Percentiles rank a stretch among this genome's conserved stretches.
Conservation (phyloP, 1,140 invertebrate genomes). For the Samia ricini region DNA sequence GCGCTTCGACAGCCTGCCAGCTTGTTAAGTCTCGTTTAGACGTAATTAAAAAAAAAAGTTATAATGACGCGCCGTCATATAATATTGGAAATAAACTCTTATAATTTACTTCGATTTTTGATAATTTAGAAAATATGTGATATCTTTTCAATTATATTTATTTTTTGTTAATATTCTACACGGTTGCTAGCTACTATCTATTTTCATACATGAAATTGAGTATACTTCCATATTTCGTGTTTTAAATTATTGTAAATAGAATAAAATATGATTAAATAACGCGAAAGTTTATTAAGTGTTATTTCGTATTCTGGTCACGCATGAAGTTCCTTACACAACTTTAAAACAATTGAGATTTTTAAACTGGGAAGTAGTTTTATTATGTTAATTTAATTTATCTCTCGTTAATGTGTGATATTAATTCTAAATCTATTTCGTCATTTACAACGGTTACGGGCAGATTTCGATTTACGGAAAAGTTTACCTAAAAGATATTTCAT, state of each 20-base stretch:
- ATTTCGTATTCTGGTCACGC: slow-evolving; percentile 27
- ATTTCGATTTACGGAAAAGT: neutral
- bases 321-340: slow-evolving; percentile 20
- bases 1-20: no score
- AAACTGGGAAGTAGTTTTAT: slow-evolving; percentile 2
- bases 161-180: no score
- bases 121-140: no score
- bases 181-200: neutral
- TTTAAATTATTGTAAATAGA: no score
- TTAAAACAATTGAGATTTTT: slow-evolving; percentile 17
- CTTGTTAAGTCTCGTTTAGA: no score
- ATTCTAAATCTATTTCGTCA: neutral
- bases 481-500: no score
- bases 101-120: no score
- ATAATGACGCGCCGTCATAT: no score
- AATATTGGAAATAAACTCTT: no score
- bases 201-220: neutral
- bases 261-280: no score
- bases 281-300: neutral
- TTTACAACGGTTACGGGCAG: neutral
- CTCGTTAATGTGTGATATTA: neutral
- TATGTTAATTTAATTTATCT: slow-evolving; percentile 4
- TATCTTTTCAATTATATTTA: no score
- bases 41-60: no score
- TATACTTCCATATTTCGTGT: neutral